phyloP scores from a whole-genome alignment of 2,888 invertebrate genomes.

The Metalampra italica region DNA sequence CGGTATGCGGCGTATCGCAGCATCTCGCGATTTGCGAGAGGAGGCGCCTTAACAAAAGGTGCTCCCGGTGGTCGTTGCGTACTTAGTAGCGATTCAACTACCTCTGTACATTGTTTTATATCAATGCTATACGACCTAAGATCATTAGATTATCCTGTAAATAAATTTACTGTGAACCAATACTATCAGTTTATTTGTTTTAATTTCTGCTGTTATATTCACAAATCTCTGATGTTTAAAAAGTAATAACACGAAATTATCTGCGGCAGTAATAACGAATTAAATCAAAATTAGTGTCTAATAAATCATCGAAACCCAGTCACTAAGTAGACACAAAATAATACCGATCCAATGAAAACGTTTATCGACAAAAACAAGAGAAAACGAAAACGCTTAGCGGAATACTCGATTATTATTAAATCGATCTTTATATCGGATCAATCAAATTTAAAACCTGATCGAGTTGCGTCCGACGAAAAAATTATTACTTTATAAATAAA shows the following conservation, averaged over 20 bases:
- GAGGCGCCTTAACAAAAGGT: conserved; percentile 64
- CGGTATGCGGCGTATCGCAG: conserved; percentile 68
- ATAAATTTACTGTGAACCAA: not conserved
- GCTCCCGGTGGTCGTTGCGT: conserved; percentile 66
- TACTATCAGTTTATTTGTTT: not conserved
- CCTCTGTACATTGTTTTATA: conserved; percentile 47
- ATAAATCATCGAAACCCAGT: conserved; percentile 52
- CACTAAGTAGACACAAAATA: conserved; percentile 47
- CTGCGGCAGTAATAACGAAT: conserved; percentile 12
- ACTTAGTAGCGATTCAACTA: conserved; percentile 45
- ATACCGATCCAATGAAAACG: conserved; percentile 56
- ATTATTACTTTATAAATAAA: conserved; percentile 79
- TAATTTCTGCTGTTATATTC: not conserved
- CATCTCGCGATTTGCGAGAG: conserved; percentile 72
- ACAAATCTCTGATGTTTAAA: conserved; percentile 8
- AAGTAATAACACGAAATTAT: conserved; percentile 11
- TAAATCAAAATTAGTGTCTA: conserved; percentile 41
- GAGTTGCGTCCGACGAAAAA: conserved; percentile 69
- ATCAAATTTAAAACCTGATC: conserved; percentile 77
- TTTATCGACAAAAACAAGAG: conserved; percentile 62
- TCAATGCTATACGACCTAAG: conserved; percentile 22
- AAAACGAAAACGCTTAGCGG: conserved; percentile 56
- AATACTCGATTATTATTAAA: conserved; percentile 71
- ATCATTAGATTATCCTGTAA: not conserved
- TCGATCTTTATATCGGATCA: conserved; percentile 77